Evolutionary conservation across 2,113 vertebrate species (phyloP).

Genomic region (Chaetops frenatus): DNA sequence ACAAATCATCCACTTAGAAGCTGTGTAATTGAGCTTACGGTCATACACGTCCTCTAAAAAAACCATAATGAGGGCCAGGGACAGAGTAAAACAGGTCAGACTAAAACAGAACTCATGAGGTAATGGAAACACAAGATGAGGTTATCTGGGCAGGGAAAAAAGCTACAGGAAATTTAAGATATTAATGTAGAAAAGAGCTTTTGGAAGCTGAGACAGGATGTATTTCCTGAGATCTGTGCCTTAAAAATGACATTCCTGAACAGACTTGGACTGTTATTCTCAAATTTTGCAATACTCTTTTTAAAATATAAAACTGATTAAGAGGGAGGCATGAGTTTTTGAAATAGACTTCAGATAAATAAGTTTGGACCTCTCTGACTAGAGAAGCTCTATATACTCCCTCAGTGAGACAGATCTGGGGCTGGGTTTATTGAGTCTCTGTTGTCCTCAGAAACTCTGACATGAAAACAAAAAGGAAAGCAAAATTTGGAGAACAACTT

Average conservation of each 20-base stretch:
- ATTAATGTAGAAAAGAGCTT: background rate
- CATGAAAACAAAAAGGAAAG: background rate
- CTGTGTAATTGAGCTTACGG: background rate
- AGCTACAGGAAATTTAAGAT: background rate
- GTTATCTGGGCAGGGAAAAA: background rate
- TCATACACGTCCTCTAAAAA: background rate
- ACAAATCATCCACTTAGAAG: background rate
- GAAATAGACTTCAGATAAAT: background rate
- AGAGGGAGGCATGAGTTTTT: background rate
- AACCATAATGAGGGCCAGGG: background rate
- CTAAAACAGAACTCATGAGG: background rate
- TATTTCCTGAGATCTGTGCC: background rate
- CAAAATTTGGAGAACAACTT: background rate
- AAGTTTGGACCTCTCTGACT: background rate
- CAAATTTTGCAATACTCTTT: background rate
- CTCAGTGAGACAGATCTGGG: background rate
- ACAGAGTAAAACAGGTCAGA: background rate
- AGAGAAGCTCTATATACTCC: background rate
- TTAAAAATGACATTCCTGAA: background rate
- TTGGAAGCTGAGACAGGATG: background rate
- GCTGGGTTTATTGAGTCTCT: background rate
- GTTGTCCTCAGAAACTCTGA: background rate
- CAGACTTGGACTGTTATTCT: background rate
- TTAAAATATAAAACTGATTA: background rate
- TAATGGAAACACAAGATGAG: background rate